These are phyloP conservation scores for Parnassius apollo DNA, from an alignment of 2,888 invertebrate species.

Conservation along the genomic window DNA sequence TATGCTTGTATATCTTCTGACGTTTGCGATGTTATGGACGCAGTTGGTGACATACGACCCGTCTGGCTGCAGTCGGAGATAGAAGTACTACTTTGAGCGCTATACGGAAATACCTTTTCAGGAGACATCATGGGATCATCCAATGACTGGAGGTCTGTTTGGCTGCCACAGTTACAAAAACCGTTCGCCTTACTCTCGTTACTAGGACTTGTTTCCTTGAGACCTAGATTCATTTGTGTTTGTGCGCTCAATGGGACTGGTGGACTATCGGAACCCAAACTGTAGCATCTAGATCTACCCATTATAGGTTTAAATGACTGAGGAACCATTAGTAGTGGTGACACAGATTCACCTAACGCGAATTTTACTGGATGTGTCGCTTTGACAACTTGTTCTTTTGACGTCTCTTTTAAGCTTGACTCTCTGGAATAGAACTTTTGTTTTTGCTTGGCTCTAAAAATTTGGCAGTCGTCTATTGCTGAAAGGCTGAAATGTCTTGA, in stretches of 20 bases:
- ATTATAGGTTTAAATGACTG: slow-evolving; percentile 51
- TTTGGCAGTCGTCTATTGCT: slow-evolving; percentile 82
- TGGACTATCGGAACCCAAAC: slow-evolving; percentile 81
- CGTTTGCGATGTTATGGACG: slow-evolving; percentile 76
- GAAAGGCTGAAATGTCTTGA: slow-evolving; percentile 86
- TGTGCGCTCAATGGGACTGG: slow-evolving; percentile 82
- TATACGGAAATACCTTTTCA: slow-evolving; percentile 68
- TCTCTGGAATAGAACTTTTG: slow-evolving; percentile 70
- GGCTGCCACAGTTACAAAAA: slow-evolving; percentile 87
- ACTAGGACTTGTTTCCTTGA: slow-evolving; percentile 75
- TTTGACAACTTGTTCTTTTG: slow-evolving; percentile 50
- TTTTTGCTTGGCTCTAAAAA: slow-evolving; percentile 70
- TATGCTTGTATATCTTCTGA: slow-evolving; percentile 87
- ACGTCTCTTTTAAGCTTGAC: slow-evolving; percentile 68
- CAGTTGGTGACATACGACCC: slow-evolving; percentile 79
- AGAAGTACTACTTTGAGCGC: slow-evolving; percentile 72
- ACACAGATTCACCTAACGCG: slow-evolving; percentile 85
- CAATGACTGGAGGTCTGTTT: slow-evolving; percentile 85
- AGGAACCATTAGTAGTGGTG: slow-evolving; percentile 62
- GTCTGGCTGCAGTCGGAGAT: slow-evolving; percentile 79
- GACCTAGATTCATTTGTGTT: slow-evolving; percentile 83
- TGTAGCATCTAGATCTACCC: slow-evolving; percentile 83
- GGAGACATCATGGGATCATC: slow-evolving; percentile 79
- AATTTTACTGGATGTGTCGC: slow-evolving; percentile 81
- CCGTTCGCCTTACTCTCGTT: slow-evolving; percentile 61